Conservation (phyloP, 2,113 vertebrate genomes). For the Zosterops pallidus region DNA sequence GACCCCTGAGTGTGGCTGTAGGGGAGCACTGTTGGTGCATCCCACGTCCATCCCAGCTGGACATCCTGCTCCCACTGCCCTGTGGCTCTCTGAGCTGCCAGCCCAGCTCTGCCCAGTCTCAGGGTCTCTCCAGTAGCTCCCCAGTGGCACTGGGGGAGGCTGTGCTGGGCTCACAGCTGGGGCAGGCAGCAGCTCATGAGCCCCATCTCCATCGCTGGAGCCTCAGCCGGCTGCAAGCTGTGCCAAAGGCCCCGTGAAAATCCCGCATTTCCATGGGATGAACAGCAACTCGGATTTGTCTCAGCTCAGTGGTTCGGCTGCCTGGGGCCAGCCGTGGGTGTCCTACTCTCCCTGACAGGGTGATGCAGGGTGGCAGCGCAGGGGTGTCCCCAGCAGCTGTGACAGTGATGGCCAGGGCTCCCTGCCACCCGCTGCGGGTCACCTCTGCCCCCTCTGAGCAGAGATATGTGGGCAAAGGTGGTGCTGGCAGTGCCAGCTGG, state of each 20-base stretch:
- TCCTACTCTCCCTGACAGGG: background rate
- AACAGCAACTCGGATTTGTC: background rate
- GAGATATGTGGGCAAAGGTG: background rate
- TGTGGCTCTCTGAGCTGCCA: background rate
- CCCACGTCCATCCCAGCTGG: rapidly evolving
- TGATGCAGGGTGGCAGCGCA: background rate
- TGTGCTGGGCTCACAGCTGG: rapidly evolving
- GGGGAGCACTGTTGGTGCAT: rapidly evolving
- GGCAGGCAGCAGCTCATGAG: background rate
- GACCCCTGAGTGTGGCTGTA: background rate
- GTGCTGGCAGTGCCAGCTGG: background rate
- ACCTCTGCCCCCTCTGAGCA: background rate
- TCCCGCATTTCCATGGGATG: rapidly evolving
- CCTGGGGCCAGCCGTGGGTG: background rate
- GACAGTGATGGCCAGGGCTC: background rate
- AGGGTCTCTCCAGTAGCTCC: background rate
- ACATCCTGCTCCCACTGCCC: rapidly evolving
- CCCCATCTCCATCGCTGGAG: rapidly evolving
- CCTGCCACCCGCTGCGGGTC: background rate
- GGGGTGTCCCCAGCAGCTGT: background rate
- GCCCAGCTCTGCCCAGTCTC: background rate
- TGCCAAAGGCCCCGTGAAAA: rapidly evolving
- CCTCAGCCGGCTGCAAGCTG: background rate
- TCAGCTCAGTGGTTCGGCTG: background rate
- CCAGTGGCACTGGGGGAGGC: background rate